Evolutionary conservation across 2,113 vertebrate genomes (phyloP).

Genomic region (Seriola quinqueradiata): DNA sequence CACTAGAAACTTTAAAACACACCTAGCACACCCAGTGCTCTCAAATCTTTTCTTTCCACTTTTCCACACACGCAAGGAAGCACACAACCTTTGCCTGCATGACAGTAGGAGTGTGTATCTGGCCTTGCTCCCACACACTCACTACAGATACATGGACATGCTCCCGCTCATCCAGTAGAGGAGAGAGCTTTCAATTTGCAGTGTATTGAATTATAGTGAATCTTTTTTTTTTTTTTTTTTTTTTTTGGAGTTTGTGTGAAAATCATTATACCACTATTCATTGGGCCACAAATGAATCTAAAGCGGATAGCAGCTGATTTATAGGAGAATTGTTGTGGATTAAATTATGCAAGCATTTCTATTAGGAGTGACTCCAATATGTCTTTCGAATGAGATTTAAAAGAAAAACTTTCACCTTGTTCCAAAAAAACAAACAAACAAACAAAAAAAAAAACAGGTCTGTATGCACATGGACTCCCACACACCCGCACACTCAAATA

Average conservation of each 20-base stretch:
- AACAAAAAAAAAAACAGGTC: neutral
- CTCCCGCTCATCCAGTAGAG: neutral
- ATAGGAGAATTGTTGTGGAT: constrained; percentile 22
- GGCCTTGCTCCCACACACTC: constrained; percentile 17
- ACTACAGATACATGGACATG: constrained; percentile 23
- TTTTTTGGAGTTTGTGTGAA: constrained; percentile 44
- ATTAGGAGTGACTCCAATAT: constrained; percentile 3
- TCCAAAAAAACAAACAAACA: neutral
- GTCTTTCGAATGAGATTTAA: constrained; percentile 35
- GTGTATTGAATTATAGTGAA: constrained; percentile 32
- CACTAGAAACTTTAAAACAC: neutral
- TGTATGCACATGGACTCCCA: neutral
- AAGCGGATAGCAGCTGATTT: constrained; percentile 35
- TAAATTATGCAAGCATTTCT: constrained; percentile 40
- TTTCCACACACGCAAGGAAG: constrained; percentile 1
- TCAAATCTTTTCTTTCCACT: constrained; percentile 12
- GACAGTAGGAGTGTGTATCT: constrained; percentile 37
- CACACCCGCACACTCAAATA: neutral
- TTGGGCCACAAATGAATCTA: constrained; percentile 47
- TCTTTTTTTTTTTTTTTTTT: neutral
- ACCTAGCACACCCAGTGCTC: neutral
- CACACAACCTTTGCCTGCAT: constrained; percentile 43
- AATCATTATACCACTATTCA: constrained; percentile 49
- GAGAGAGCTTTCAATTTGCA: constrained; percentile 51
- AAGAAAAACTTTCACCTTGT: constrained; percentile 16